phyloP scores from a whole-genome alignment of 2,888 invertebrate genomes.

The Dusona sp. region DNA sequence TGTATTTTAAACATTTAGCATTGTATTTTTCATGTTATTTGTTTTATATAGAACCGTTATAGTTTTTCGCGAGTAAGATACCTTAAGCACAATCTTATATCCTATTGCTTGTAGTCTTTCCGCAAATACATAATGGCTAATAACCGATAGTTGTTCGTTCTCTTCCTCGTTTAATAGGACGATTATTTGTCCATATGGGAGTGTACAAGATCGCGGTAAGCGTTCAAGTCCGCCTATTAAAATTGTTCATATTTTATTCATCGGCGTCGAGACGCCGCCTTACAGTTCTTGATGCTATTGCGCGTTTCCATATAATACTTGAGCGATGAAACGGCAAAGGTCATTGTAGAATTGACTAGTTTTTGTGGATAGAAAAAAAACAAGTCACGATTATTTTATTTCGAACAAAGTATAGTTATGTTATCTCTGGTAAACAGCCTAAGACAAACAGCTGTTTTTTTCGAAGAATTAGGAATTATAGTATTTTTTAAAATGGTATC shows the following conservation, averaged over 20 bases:
- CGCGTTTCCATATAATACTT: neutral
- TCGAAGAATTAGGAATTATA: neutral
- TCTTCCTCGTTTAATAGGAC: slow-evolving; percentile 31
- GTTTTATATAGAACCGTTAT: neutral
- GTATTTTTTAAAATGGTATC: neutral
- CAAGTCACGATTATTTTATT: slow-evolving; percentile 7
- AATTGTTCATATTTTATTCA: slow-evolving; percentile 20
- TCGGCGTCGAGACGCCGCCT: neutral
- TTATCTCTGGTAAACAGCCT: neutral
- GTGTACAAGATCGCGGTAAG: neutral
- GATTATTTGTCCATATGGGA: slow-evolving; percentile 3
- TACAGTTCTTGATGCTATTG: neutral
- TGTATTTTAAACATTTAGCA: neutral
- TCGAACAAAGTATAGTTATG: slow-evolving; percentile 1
- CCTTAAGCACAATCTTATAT: neutral
- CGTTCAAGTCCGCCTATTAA: slow-evolving; percentile 12
- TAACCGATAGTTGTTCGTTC: slow-evolving; percentile 26
- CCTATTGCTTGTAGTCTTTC: neutral
- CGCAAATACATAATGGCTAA: slow-evolving; percentile 28
- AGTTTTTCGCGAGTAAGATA: neutral
- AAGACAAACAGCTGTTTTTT: neutral
- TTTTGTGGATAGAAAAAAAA: neutral
- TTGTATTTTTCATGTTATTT: slow-evolving; percentile 14
- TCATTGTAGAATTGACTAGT: slow-evolving; percentile 5
- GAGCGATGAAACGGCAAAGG: slow-evolving; percentile 20